Base-by-base conservation (phyloP, 2,888 invertebrate genomes). In the Disparrhopalites patrizii region DNA sequence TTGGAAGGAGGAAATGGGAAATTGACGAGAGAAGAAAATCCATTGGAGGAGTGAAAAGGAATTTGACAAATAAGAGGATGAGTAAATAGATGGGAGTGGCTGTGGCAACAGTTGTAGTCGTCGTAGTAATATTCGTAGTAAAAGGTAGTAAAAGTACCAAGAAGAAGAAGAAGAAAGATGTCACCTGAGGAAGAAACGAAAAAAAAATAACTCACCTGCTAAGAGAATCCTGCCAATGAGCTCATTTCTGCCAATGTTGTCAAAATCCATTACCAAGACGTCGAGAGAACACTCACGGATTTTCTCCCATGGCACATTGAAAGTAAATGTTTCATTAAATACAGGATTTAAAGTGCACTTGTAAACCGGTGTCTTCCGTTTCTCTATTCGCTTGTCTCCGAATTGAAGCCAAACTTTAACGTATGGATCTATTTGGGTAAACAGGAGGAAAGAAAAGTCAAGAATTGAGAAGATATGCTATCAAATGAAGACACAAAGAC, bases 351-450 rank as follows among this genome's bases (percentile, higher is more conserved):
- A 83, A 61, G 93, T 94, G 81, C 93, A 93, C 78, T 91, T 93
- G 81, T 91, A 93, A 78, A 93, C 90, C 69, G 93, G 92, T 62
- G 95, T 96, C 84, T 95, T 95, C 80, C 92, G 88, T 78, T 96
- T 96, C 81, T 96, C 95, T 76, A 95, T 90, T 76, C 92, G 87
- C 77, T 94, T 93, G 79, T 93, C 93, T 38, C 93, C 94, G 77
- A 94, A 93, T 77, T 93, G 93, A 52, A 96, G 86, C 95, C 95
- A 96, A 15, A 96, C 91, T 80, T 96, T 96, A n/a, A 95, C 95
- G 81, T 96, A 96, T 0, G 96, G 96, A 87, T 96, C 96, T 96
- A 84, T n/a, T n/a, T n/a, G n/a, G n/a, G 47, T 3, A 20, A 18
- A 47, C 8, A 3, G 20, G 23, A 25, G 23, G 47, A 54, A 83